A percentile compares a stretch with the other conserved stretches of the same genome.
Evolutionary conservation across 2,113 vertebrate genomes (phyloP).

Genomic region (Tragelaphus buxtoni): DNA sequence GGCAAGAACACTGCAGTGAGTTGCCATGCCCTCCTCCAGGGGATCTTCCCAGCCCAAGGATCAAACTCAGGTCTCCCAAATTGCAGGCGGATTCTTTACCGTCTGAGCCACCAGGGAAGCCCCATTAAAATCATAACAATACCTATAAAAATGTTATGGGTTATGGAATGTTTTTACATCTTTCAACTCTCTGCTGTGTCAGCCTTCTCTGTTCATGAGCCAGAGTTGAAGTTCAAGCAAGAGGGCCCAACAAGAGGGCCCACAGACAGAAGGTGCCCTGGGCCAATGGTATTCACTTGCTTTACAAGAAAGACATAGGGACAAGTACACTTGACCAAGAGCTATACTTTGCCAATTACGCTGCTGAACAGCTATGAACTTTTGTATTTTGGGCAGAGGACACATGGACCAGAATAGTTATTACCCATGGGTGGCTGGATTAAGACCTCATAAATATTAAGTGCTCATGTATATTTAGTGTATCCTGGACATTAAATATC

Average conservation of each 20-base stretch:
- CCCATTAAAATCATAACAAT: background rate
- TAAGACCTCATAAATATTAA: constrained; percentile 40
- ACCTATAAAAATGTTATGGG: background rate
- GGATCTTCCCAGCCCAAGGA: background rate
- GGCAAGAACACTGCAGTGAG: background rate
- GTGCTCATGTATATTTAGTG: constrained; percentile 28
- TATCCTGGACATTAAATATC: background rate
- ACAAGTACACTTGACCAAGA: background rate
- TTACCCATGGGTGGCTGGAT: background rate
- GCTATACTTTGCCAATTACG: background rate
- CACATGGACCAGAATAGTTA: background rate
- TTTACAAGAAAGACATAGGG: background rate
- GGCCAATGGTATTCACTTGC: background rate
- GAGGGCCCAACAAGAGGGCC: background rate
- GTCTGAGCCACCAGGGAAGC: background rate
- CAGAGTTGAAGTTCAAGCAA: background rate
- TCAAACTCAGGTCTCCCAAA: background rate
- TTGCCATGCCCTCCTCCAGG: background rate
- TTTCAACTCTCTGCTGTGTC: background rate
- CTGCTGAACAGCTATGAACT: background rate
- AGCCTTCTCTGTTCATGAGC: background rate
- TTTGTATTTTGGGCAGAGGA: background rate
- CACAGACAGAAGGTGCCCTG: background rate
- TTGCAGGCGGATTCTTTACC: background rate
- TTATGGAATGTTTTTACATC: background rate